Evolutionary conservation across 2,113 vertebrate genomes (phyloP).

Genomic region (Osmerus mordax): DNA sequence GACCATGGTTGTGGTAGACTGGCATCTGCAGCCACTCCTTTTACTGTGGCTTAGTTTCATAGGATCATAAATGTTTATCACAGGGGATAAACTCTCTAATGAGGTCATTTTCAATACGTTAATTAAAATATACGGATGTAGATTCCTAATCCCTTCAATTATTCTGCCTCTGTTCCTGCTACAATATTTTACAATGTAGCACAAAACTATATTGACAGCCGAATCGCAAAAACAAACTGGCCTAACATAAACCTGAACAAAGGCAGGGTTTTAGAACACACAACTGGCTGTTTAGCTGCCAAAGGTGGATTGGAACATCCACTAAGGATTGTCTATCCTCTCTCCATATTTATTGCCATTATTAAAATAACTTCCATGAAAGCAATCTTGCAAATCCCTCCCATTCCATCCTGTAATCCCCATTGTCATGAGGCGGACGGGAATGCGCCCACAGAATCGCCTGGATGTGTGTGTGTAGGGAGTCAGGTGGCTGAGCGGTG

Average conservation of each 20-base stretch:
- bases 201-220: background rate
- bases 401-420: conserved; percentile 35
- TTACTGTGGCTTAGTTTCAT: conserved; percentile 46
- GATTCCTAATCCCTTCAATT: too few relatives aligned
- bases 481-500: too few relatives aligned
- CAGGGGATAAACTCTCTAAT: conserved; percentile 17
- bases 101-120: conserved; percentile 14
- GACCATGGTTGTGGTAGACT: conserved; percentile 41
- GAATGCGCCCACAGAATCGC: background rate
- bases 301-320: background rate
- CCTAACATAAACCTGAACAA: background rate
- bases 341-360: conserved; percentile 10
- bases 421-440: background rate
- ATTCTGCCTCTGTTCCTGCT: too few relatives aligned
- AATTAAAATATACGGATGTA: background rate
- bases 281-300: background rate
- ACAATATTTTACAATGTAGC: background rate
- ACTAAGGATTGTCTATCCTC: background rate
- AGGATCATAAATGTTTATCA: conserved; percentile 48
- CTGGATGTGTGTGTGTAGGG: background rate
- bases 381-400: conserved; percentile 16
- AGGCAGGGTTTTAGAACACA: conserved; percentile 10
- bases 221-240: background rate
- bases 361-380: conserved; percentile 32
- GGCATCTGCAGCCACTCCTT: conserved; percentile 55